These are phyloP conservation scores for Anthopleura sola DNA, from an alignment of 64 coral and sea anemone species.

Conservation along the genomic window DNA sequence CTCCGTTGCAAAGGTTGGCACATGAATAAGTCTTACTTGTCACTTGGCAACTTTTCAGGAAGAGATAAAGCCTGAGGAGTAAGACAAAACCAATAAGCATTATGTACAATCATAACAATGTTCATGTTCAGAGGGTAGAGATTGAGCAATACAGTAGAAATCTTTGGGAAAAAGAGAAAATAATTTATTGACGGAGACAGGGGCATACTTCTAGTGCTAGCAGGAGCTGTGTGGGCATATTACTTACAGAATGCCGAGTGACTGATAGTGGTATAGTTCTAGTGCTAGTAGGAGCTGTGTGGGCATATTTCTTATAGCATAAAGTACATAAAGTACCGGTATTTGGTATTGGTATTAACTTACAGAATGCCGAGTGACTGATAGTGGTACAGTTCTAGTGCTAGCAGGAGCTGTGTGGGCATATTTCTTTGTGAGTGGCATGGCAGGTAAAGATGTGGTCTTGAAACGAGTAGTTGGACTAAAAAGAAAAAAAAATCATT, in stretches of 20 bases:
- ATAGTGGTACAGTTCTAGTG: conserved; percentile 45
- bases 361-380: conserved; percentile 21
- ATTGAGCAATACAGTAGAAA: too few relatives aligned
- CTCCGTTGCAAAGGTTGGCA: too few relatives aligned
- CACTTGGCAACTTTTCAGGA: conserved; percentile 15
- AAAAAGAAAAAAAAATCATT: not conserved
- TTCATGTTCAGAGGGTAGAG: too few relatives aligned
- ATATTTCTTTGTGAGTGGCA: conserved; percentile 49
- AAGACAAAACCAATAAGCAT: not conserved
- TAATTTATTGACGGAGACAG: too few relatives aligned
- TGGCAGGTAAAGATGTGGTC: conserved; percentile 53
- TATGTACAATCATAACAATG: too few relatives aligned
- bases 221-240: too few relatives aligned
- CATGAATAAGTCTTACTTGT: not conserved
- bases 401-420: conserved; percentile 8
- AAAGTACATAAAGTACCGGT: too few relatives aligned
- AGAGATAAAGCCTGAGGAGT: conserved; percentile 17
- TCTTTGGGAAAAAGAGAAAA: too few relatives aligned
- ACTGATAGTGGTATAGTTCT: conserved; percentile 46
- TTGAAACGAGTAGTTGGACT: conserved; percentile 54
- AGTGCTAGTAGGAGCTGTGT: conserved; percentile 11
- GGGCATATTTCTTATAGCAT: too few relatives aligned
- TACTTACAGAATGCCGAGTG: conserved; percentile 17
- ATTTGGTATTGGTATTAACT: not conserved
- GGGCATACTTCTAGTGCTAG: too few relatives aligned